phyloP scores from a whole-genome alignment of 2,888 invertebrate genomes.

The Neocrepidodera transversa region DNA sequence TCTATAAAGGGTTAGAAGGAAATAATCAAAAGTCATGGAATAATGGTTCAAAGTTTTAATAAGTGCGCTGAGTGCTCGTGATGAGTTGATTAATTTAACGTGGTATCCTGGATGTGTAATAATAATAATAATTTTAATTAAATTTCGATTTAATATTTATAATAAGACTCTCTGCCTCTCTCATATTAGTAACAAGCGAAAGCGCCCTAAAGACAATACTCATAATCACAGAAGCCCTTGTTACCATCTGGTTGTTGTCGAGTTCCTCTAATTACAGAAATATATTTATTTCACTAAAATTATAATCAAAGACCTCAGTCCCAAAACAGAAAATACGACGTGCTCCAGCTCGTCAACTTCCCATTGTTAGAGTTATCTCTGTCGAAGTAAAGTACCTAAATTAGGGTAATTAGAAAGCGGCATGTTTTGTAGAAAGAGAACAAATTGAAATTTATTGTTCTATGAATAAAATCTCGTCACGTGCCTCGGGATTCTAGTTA shows the following conservation, averaged over 20 bases:
- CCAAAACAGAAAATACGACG: slow-evolving; percentile 14
- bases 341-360: slow-evolving; percentile 31
- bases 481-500: slow-evolving; percentile 9
- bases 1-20: slow-evolving; percentile 6
- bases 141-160: too few relatives aligned
- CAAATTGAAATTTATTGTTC: slow-evolving; percentile 46
- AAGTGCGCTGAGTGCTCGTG: slow-evolving; percentile 4
- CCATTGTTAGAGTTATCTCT: slow-evolving; percentile 37
- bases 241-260: background rate
- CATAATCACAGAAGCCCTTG: background rate
- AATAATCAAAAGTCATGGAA: slow-evolving; percentile 4
- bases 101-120: too few relatives aligned
- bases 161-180: too few relatives aligned
- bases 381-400: slow-evolving; percentile 41
- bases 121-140: too few relatives aligned
- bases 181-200: too few relatives aligned
- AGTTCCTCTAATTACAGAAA: slow-evolving; percentile 18
- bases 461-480: slow-evolving; percentile 23
- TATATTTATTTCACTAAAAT: slow-evolving; percentile 26
- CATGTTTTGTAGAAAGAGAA: slow-evolving; percentile 43
- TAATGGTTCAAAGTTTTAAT: slow-evolving; percentile 16
- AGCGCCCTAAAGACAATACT: background rate
- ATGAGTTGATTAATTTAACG: too few relatives aligned
- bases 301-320: slow-evolving; percentile 23
- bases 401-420: slow-evolving; percentile 45